Base-by-base conservation (phyloP, 1,140 invertebrate species). In the Drosophila nebulosa region DNA sequence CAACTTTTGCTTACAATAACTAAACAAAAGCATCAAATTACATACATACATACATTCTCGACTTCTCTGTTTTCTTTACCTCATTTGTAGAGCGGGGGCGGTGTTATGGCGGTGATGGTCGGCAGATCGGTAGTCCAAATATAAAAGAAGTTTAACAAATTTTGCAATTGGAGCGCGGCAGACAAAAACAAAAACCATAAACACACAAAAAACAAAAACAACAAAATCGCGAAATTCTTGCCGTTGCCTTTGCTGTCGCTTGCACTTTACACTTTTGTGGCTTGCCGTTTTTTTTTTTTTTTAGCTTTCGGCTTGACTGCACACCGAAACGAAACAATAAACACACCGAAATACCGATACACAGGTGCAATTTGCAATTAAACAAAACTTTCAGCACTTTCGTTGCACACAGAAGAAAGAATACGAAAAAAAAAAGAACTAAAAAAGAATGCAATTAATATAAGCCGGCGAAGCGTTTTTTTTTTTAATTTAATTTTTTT, bases 211-310 rank as follows among this genome's bases (percentile, higher is more conserved):
- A 69, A 9, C 65, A 72, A 12, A 58, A 65, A 21, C 39, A 76
- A 56, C 58, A 64, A 53, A 50, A 32, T 55, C 70, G 70, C 70
- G 65, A 71, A 75, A 75, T 75, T 75, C 73, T 75, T 59, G 51
- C 18, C 46, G 39, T 39, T 60, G 61, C 46, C 72, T 46, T 18
- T 36, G 75, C 42, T 69, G 60, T 62, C 71, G 71, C 64, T 57
- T 84, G 80, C 80, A 85, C 81, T 86, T 85, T 85, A 85, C 80
- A 85, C 80, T 85, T 85, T 85, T 85, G 81, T 85, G 80, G 80
- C 80, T 84, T 69, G 64, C 64, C 63, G 71, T 26, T 52, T 22
- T 74, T 32, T 32, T 32, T 75, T 26, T 52, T 22, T 74, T 32
- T 32, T 32, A 32, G 26, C 52, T 55, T 72, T 59, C 67, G 69